Base-by-base conservation (phyloP, 2,113 vertebrate genomes). In the Podilymbus podiceps region DNA sequence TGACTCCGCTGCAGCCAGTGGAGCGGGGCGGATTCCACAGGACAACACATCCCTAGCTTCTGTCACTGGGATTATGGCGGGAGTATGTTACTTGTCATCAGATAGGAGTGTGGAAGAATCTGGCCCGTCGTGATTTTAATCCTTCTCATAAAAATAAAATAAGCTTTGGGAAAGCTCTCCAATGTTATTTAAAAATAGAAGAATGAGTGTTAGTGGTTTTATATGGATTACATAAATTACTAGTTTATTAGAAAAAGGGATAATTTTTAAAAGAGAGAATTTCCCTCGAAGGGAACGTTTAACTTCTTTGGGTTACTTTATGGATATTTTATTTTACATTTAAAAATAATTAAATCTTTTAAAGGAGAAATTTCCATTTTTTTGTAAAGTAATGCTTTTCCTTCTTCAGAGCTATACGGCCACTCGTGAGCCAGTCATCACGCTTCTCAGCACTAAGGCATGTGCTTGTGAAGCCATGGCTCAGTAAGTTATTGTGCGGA, bases 61-160 rank as follows among this genome's bases (percentile, higher is more conserved):
- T 64, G 73, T 89, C 56, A 0, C 69, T 69, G 80, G 62, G 30
- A 9, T 67, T 73, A 2, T 15, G 87, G 63, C 89, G 88, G 71
- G 74, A 76, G 69, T 3, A 7, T 78, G 87, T 5, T 66, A 47
- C 71, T 83, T 91, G 89, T 79, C 90, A 89, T 84, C 87, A 93
- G 81, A 89, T n/a, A 95, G 22, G 82, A 91, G 87, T 30, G 42
- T 40, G 67, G 73, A 94, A 92, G 84, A 83, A 71, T 83, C 89
- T 80, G 93, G 50, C 77, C 95, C 91, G 91, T 97, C 87, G 8
- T 28, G 15, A 77, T 42, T 91, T 95, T 85, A 95, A 93, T 94
- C 94, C 84, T 82, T 76, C 87, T 93, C 96, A 77, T 97, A 97
- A 97, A 97, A 97, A 77, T 93, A 94, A 95, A 97, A 92, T 74